Evolutionary conservation across 2,888 invertebrate species (phyloP), one percentile per base, ranked within the genome.

Genomic region (Rhodophaea formosa): DNA sequence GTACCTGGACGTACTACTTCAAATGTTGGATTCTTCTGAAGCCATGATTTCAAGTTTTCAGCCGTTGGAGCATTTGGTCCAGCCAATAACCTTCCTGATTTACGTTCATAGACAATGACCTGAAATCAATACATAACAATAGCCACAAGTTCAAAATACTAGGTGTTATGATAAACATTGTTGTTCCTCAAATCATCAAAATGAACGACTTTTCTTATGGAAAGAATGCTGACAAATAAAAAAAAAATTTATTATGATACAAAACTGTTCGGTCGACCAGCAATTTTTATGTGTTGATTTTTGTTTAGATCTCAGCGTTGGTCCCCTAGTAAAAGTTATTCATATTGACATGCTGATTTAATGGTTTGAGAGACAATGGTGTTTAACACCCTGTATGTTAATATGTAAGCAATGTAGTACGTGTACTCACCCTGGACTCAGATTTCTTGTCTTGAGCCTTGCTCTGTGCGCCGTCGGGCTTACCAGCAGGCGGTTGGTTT

Each of bases 51-150:
- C 39, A 98, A 90, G 75, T 95, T 96, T 17, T 94, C 93, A 39
- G 95, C 94, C 8, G 95, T 95, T 0, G 98, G 98, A 43, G 97
- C 97, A 76, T 94, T 95, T n/a, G 93, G 92, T 8, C 97, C 97
- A 59, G 94, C 93, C 65, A 95, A 83, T 73, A 94, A 84, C 69
- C 94, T 94, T 3, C 97, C 97, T 35, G 94, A 94, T 76, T 95
- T 94, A 51, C 96, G 93, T 78, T 98, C 97, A 78, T 95, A 95
- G n/a, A 98, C 97, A 65, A 96, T 94, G 0, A 97, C 93, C 91
- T 92, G 72, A n/a, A 80, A 78, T 32, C 16, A 51, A 39, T 39
- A 15, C 12, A 39, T 15, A 32, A 5, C n/a, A 15, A 15, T 10
- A 49, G 10, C 1, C n/a, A 32, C 49, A 8, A 32, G 32, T 49